These are phyloP conservation scores for Anguilla japonica DNA, from an alignment of 2,113 vertebrate genomes.

Conservation along the genomic window DNA sequence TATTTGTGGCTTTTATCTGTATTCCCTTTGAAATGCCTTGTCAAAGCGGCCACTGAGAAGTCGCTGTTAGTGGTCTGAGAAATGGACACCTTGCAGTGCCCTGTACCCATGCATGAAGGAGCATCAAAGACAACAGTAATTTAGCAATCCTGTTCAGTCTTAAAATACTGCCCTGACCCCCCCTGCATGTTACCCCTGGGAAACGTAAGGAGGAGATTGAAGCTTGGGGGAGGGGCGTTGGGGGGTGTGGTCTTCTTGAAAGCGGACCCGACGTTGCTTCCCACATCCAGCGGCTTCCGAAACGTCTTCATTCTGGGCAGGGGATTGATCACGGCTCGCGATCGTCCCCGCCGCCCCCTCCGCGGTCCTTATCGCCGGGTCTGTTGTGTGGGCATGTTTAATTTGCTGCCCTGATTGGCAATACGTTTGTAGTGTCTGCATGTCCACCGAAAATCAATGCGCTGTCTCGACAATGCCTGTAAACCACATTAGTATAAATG, in stretches of 20 bases:
- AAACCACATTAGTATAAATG: constrained; percentile 20
- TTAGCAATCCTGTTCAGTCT: neutral
- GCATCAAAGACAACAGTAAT: neutral
- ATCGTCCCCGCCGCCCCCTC: neutral
- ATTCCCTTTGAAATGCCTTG: too few relatives aligned
- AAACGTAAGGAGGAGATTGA: neutral
- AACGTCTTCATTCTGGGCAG: neutral
- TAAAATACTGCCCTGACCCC: neutral
- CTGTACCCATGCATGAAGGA: neutral
- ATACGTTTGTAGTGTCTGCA: neutral
- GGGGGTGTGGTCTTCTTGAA: neutral
- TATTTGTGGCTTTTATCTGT: too few relatives aligned
- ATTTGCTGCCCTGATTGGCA: constrained; percentile 1
- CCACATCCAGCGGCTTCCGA: too few relatives aligned
- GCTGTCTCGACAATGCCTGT: neutral
- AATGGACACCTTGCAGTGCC: neutral
- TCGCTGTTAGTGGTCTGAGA: neutral
- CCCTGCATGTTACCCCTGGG: neutral
- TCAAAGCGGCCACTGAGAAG: too few relatives aligned
- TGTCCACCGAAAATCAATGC: constrained; percentile 2
- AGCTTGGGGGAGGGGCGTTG: neutral
- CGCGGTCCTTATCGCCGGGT: neutral
- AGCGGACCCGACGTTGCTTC: neutral
- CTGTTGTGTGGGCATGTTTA: neutral
- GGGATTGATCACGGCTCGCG: neutral